Base-by-base conservation (phyloP, 2,797 vertebrate genomes). In the Dermochelys coriacea region DNA sequence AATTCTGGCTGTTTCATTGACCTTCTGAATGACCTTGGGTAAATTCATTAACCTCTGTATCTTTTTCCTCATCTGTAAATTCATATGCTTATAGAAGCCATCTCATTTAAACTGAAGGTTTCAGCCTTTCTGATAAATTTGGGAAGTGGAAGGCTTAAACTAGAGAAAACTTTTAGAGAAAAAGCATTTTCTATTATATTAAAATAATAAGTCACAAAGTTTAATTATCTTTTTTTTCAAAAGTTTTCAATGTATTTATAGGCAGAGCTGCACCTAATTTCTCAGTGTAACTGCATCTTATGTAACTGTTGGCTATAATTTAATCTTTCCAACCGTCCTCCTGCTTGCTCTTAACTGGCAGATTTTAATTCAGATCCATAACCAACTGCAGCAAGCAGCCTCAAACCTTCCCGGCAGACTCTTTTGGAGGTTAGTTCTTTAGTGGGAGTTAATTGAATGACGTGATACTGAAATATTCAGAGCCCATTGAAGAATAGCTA, bases 311-410 rank as follows among this genome's bases (percentile, higher is more conserved):
- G 93, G 55, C 61, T 51, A 59, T 14, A 31, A 64, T 71, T 90
- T 93, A 55, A 49, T 88, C 51, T 93, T 90, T 75, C 31, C 85
- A 59, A 54, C n/a, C 14, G 84, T 85, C 25, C 23, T 88, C 86
- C 59, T 79, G 16, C 41, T 87, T 92, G 51, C 21, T 89, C 6
- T 86, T 96, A 97, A 98, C 45, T 89, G 74, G 81, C 29, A 94
- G 54, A 96, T 95, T 97, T 95, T 87, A 95, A 96, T 97, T 96
- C 96, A 95, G 45, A 52, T 87, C 95, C 80, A 94, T 91, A 93
- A 9, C 85, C 47, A 94, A 89, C 49, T 89, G 64, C 86, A 95
- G 87, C 64, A 95, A 64, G 90, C 57, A 86, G 57, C 10, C 79
- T 83, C 75, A 93, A n/a, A 89, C 14, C 87, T 95, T 96, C 92